Evolutionary conservation across 2,888 invertebrate species (phyloP).

Genomic region (Diaprepes abbreviatus): DNA sequence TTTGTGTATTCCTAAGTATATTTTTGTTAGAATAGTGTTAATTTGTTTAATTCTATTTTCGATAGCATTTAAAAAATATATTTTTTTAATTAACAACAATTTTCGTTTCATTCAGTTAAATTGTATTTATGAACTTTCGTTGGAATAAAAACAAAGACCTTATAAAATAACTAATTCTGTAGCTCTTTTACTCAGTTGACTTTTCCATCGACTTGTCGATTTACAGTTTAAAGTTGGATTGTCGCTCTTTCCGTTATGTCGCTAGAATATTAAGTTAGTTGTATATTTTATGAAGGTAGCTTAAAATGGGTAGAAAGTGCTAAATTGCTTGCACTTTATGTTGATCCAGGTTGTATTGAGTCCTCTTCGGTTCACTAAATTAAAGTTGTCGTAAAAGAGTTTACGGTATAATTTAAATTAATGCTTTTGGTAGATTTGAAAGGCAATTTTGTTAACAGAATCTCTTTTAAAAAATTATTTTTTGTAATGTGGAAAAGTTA

Average conservation of each 20-base stretch:
- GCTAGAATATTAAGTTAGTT: constrained; percentile 11
- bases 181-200: constrained; percentile 32
- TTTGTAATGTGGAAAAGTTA: too few relatives aligned
- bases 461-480: too few relatives aligned
- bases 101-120: too few relatives aligned
- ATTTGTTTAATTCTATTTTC: too few relatives aligned
- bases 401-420: not conserved
- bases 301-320: not conserved
- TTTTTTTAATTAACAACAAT: too few relatives aligned
- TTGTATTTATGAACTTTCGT: too few relatives aligned
- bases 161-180: too few relatives aligned
- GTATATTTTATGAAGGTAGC: constrained; percentile 14
- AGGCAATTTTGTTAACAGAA: not conserved
- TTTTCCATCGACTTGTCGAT: constrained; percentile 31
- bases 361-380: not conserved
- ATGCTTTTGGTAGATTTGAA: not conserved
- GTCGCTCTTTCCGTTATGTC: not conserved
- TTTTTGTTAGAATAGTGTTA: too few relatives aligned
- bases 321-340: constrained; percentile 19
- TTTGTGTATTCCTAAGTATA: too few relatives aligned
- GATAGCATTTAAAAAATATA: too few relatives aligned
- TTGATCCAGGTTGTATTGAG: constrained; percentile 14
- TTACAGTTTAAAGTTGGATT: constrained; percentile 30
- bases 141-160: too few relatives aligned
- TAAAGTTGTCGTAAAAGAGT: not conserved